Evolutionary conservation across 2,888 invertebrate species (phyloP).

Genomic region (Volucella inflata): DNA sequence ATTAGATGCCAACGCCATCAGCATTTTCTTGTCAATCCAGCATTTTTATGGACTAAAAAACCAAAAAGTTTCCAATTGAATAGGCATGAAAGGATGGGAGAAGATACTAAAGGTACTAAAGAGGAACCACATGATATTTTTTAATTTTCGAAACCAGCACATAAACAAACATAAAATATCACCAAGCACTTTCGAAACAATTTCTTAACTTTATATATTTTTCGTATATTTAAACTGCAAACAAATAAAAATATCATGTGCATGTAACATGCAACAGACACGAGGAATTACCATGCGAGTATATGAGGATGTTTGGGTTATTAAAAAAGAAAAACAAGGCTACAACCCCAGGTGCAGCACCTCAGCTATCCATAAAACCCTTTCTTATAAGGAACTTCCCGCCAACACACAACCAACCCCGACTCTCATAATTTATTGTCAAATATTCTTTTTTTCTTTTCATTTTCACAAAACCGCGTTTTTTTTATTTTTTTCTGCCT

Average conservation of each 20-base stretch:
- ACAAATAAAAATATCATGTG: conserved; percentile 68
- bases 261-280: conserved; percentile 73
- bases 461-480: conserved; percentile 12
- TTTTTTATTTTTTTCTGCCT: conserved; percentile 34
- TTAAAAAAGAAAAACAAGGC: conserved; percentile 43
- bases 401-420: conserved; percentile 1
- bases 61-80: too few relatives aligned
- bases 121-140: too few relatives aligned
- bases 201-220: not conserved
- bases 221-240: conserved; percentile 58
- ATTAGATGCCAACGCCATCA: too few relatives aligned
- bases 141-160: conserved; percentile 13
- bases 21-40: too few relatives aligned
- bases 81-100: too few relatives aligned
- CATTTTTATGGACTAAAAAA: too few relatives aligned
- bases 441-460: conserved; percentile 16
- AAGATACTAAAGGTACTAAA: too few relatives aligned
- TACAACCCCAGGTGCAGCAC: conserved; percentile 8
- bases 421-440: conserved; percentile 47
- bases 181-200: conserved; percentile 6
- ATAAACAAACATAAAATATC: conserved; percentile 36
- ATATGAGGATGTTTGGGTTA: conserved; percentile 55
- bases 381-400: conserved; percentile 8
- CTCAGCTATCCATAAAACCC: conserved; percentile 14
- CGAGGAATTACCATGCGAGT: conserved; percentile 65